Evolutionary conservation across 2,888 invertebrate species (phyloP), one percentile per base, ranked within the genome.

Genomic region (Melieria picta): DNA sequence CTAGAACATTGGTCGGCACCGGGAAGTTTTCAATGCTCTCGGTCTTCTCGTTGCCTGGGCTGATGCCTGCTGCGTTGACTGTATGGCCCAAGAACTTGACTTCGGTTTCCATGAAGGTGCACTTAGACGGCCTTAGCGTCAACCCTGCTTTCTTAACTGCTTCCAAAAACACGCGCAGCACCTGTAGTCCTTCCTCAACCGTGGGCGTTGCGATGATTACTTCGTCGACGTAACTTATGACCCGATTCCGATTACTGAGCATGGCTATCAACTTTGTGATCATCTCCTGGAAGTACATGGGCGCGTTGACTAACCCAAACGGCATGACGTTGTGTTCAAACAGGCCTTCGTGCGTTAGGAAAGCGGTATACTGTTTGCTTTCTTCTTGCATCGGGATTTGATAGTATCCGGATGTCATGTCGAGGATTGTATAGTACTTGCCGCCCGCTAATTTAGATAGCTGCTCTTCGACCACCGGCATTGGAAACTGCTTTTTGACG

Each of bases 241-340:
- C 13, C 62, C 13, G 1, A 64, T 47, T 4, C 83, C 80, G 61
- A 79, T 71, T 48, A 80, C 72, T 68, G 83, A 82, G 74, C 16
- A 16, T n/a, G n/a, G n/a, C n/a, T n/a, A n/a, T n/a, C n/a, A n/a
- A n/a, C n/a, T n/a, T n/a, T n/a, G n/a, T n/a, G n/a, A n/a, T n/a
- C n/a, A n/a, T n/a, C n/a, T n/a, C n/a, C n/a, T n/a, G n/a, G n/a
- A n/a, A n/a, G n/a, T n/a, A n/a, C n/a, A n/a, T n/a, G n/a, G n/a
- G n/a, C n/a, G n/a, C n/a, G n/a, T n/a, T n/a, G n/a, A n/a, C n/a
- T n/a, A n/a, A n/a, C n/a, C n/a, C n/a, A n/a, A n/a, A n/a, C n/a
- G n/a, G n/a, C n/a, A n/a, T n/a, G n/a, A n/a, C n/a, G n/a, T n/a
- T n/a, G n/a, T n/a, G n/a, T n/a, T n/a, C n/a, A n/a, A n/a, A n/a